These are phyloP conservation scores for Oxygymnocypris stewartii DNA, from an alignment of 2,113 vertebrate genomes.

Conservation along the genomic window DNA sequence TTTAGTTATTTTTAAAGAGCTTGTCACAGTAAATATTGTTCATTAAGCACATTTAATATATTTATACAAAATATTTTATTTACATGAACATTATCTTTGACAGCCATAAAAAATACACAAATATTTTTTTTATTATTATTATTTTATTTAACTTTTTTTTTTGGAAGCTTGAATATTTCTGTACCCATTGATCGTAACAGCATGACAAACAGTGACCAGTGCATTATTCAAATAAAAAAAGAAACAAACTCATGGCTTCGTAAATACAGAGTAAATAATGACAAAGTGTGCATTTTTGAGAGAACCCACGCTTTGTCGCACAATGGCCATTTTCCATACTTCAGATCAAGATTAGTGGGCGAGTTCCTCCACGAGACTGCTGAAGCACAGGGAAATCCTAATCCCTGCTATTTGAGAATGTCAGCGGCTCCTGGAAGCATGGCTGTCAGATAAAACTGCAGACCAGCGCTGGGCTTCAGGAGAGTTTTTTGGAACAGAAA, in stretches of 20 bases:
- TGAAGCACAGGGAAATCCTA: conserved; percentile 37
- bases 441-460: conserved; percentile 57
- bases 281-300: not conserved
- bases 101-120: too few relatives aligned
- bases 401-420: conserved; percentile 69
- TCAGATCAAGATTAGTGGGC: not conserved
- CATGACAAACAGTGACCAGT: not conserved
- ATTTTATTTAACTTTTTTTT: too few relatives aligned
- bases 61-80: too few relatives aligned
- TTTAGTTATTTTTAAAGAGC: not conserved
- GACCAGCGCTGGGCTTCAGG: conserved; percentile 57
- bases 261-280: not conserved
- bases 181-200: not conserved
- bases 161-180: not conserved
- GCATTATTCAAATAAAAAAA: not conserved
- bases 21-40: not conserved
- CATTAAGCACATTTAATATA: too few relatives aligned
- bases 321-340: not conserved
- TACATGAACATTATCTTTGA: too few relatives aligned
- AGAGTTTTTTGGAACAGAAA: conserved; percentile 58
- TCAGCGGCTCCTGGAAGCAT: conserved; percentile 60
- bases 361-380: not conserved
- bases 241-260: not conserved
- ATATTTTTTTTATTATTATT: too few relatives aligned
- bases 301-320: too few relatives aligned